Conservation (phyloP, 2,113 vertebrate genomes). For the Meles meles region DNA sequence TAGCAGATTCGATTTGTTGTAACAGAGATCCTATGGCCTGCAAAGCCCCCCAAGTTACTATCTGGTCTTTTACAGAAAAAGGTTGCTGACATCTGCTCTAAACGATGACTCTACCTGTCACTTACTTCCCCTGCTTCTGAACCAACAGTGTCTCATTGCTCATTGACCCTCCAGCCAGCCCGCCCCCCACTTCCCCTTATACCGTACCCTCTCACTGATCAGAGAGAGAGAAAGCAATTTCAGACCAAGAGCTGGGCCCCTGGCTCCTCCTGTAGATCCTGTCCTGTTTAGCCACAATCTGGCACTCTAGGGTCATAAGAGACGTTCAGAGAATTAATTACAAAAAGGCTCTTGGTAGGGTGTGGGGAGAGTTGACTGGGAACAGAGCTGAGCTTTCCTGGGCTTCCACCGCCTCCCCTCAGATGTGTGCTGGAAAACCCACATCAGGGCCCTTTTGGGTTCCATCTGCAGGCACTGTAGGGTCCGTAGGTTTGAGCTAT, state of each 20-base stretch:
- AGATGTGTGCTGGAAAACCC: neutral
- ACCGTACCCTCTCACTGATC: neutral
- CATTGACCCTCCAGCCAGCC: neutral
- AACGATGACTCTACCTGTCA: neutral
- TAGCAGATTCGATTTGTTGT: neutral
- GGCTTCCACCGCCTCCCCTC: neutral
- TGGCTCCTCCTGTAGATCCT: neutral
- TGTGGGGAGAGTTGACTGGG: neutral
- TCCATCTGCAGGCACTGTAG: neutral
- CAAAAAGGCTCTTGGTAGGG: neutral
- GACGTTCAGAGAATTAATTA: neutral
- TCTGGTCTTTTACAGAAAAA: neutral
- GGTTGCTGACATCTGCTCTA: neutral
- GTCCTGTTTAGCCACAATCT: neutral
- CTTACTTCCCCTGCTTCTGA: neutral
- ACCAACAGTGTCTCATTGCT: neutral
- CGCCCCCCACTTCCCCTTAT: accelerated
- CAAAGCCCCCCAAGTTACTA: neutral
- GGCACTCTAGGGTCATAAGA: neutral
- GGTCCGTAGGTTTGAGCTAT: neutral
- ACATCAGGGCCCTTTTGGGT: neutral
- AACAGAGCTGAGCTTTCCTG: neutral
- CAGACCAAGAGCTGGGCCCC: neutral
- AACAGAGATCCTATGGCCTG: neutral
- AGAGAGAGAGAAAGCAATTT: neutral